Percentiles rank a stretch among this genome's conserved stretches.
These are phyloP conservation scores for Chaitophorus viminalis DNA, from an alignment of 2,888 invertebrate species.

Conservation along the genomic window DNA sequence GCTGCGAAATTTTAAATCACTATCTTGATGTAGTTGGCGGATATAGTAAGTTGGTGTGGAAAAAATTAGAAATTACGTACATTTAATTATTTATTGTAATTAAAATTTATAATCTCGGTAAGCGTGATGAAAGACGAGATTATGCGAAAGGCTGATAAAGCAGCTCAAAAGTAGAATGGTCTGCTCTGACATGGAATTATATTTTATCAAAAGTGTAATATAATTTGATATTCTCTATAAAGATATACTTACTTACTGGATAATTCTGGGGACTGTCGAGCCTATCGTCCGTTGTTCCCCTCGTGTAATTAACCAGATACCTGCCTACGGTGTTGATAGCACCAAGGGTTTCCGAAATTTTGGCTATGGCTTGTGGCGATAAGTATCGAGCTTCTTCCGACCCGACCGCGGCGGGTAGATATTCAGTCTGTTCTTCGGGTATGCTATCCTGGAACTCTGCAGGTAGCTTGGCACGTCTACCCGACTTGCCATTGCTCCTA, in stretches of 20 bases:
- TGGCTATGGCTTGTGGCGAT: constrained; percentile 67
- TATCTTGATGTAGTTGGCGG: too few species aligned
- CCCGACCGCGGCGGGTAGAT: constrained; percentile 20
- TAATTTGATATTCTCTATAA: constrained; percentile 34
- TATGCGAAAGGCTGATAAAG: too few species aligned
- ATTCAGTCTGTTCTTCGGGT: constrained; percentile 38
- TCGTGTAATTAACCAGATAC: constrained; percentile 84
- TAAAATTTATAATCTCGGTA: too few species aligned
- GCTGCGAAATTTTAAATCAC: neutral
- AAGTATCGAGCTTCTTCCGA: constrained; percentile 63
- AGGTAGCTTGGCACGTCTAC: constrained; percentile 52
- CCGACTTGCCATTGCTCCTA: constrained; percentile 35
- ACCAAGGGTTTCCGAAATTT: constrained; percentile 75
- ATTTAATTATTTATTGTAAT: too few species aligned
- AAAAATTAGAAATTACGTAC: too few species aligned
- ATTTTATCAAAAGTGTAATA: too few species aligned
- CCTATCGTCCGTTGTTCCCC: constrained; percentile 66
- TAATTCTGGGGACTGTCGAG: constrained; percentile 49
- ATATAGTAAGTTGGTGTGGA: too few species aligned
- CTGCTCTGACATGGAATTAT: too few species aligned
- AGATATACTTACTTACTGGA: constrained; percentile 61
- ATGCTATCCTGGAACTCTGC: constrained; percentile 28
- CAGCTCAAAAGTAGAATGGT: too few species aligned
- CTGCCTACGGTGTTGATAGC: constrained; percentile 88
- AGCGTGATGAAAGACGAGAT: too few species aligned